Base-by-base conservation (phyloP, 2,797 vertebrate species). In the Cossypha heuglini region DNA sequence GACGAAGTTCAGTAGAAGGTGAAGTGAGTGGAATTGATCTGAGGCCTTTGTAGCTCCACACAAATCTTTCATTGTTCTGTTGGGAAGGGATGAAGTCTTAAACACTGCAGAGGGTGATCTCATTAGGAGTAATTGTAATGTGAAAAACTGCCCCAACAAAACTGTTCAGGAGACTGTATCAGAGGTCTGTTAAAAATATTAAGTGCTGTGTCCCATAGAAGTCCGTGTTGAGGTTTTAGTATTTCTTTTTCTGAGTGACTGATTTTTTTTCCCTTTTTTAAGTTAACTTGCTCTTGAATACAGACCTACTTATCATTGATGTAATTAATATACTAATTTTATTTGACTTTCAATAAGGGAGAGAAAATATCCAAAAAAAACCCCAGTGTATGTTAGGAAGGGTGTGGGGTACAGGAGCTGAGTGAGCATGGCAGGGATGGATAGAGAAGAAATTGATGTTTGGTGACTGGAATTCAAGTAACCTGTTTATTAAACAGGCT, bases 401-500 rank as follows among this genome's bases (percentile, higher is more conserved):
- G 13, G 37, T 3, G 8, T 43, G 24, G 11, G 24, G 22, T 7
- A 38, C 11, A 19, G 61, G 73, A 79, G 15, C 61, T 62, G 62
- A 91, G 55, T 21, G 35, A 55, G 45, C 1, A 6, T 40, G 29
- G 4, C 42, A 12, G 16, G 9, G 26, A 17, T 40, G 38, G 43
- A 61, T 54, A 55, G 26, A 40, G 26, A 72, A 90, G 16, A 88
- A 92, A 67, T 45, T 16, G 13, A 12, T 55, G 21, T 45, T 88
- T 46, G n/a, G 83, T 98, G 97, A 97, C 96, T 97, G 82, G 94
- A 98, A 97, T 97, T 96, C 66, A 89, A 91, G 89, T 94, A 98
- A 98, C 98, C 98, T 97, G 84, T 98, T 98, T 98, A 97, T 98
- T 98, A 98, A 96, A 63, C 93, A 97, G 95, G 85, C 96, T 94